Conservation (phyloP, 2,113 vertebrate species). For the Pagrus major region DNA sequence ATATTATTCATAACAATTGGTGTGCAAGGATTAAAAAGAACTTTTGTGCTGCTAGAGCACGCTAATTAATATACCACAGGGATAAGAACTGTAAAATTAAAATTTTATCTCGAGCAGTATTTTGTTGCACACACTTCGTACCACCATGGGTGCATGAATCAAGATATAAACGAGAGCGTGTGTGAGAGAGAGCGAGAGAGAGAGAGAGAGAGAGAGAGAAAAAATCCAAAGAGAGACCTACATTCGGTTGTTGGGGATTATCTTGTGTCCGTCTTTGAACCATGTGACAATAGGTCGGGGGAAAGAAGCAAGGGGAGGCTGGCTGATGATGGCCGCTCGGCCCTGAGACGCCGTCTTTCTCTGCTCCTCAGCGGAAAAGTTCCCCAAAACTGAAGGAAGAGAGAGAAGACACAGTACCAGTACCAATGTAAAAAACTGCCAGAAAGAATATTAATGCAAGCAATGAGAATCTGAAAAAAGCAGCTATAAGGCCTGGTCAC, state of each 20-base stretch:
- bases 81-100: constrained; percentile 46
- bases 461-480: neutral
- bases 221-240: constrained; percentile 79
- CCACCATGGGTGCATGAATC: neutral
- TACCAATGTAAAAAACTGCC: neutral
- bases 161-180: neutral
- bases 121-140: constrained; percentile 20
- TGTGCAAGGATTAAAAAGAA: constrained; percentile 41
- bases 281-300: constrained; percentile 92
- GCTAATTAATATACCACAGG: constrained; percentile 52
- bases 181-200: neutral
- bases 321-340: constrained; percentile 88
- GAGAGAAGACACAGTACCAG: neutral
- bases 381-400: constrained; percentile 87
- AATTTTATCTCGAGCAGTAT: constrained; percentile 28
- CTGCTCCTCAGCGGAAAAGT: constrained; percentile 86
- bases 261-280: constrained; percentile 96
- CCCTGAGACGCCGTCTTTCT: constrained; percentile 86
- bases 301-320: constrained; percentile 84
- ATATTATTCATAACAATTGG: constrained; percentile 62
- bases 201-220: neutral
- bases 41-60: constrained; percentile 25
- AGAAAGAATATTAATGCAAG: neutral
- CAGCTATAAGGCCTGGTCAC: no score
- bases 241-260: constrained; percentile 93